phyloP scores from a whole-genome alignment of 2,888 invertebrate species.

The Pherbina coryleti region DNA sequence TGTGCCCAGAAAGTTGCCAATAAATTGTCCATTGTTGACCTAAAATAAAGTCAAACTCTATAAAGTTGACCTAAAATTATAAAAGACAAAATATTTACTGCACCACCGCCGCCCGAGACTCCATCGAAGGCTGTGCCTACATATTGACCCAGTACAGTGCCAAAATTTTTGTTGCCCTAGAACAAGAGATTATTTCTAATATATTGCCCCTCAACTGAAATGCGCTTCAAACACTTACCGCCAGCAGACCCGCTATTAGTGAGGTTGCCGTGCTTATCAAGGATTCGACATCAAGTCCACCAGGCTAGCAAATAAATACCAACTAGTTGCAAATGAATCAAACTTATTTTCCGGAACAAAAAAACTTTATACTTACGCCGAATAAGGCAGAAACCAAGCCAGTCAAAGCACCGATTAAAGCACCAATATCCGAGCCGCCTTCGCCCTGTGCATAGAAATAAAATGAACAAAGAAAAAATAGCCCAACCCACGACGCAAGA shows the following conservation, averaged over 20 bases:
- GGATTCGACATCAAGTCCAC: slow-evolving; percentile 65
- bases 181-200: not conserved
- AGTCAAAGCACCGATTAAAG: slow-evolving; percentile 67
- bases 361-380: slow-evolving; percentile 58
- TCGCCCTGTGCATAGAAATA: slow-evolving; percentile 60
- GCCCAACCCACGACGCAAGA: not conserved
- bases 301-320: slow-evolving; percentile 57
- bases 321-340: not conserved
- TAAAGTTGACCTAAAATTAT: not conserved
- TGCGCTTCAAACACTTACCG: slow-evolving; percentile 49
- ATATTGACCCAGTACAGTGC: slow-evolving; percentile 66
- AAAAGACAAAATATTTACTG: slow-evolving; percentile 55
- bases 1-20: slow-evolving; percentile 68
- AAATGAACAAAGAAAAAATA: not conserved
- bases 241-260: slow-evolving; percentile 63
- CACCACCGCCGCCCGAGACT: slow-evolving; percentile 68
- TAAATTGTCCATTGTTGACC: slow-evolving; percentile 68
- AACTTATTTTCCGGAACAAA: not conserved
- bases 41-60: slow-evolving; percentile 48
- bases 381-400: slow-evolving; percentile 66
- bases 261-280: slow-evolving; percentile 64
- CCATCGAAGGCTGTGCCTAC: slow-evolving; percentile 68
- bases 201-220: not conserved
- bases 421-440: slow-evolving; percentile 68
- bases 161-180: slow-evolving; percentile 67